Evolutionary conservation across 2,797 vertebrate species (phyloP).

Genomic region (Tokudaia muenninki): DNA sequence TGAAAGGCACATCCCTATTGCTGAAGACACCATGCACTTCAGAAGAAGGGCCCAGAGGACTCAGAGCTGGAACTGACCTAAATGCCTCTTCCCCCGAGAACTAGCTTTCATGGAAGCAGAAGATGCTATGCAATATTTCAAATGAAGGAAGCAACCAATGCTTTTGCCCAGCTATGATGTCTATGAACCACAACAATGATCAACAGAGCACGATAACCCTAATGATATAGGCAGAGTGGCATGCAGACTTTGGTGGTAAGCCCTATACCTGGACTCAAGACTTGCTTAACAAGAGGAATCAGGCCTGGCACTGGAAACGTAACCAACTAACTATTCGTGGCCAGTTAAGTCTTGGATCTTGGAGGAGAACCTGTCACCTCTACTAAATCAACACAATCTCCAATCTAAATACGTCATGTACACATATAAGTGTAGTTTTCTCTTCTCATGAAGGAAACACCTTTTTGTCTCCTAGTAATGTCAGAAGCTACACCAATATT

Average conservation of each 20-base stretch:
- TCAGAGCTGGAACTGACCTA: not conserved
- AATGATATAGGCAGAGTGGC: not conserved
- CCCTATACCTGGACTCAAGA: not conserved
- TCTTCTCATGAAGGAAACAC: not conserved
- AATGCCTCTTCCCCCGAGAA: too few species aligned
- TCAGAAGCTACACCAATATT: not conserved
- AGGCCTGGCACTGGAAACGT: not conserved
- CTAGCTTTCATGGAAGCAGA: not conserved
- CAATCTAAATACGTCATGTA: not conserved
- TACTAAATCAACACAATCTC: not conserved
- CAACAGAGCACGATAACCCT: not conserved
- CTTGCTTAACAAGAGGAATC: not conserved
- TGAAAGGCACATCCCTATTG: not conserved
- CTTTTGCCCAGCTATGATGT: not conserved
- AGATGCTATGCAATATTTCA: not conserved
- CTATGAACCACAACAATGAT: not conserved
- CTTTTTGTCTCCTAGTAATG: not conserved
- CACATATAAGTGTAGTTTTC: not conserved
- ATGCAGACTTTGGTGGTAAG: not conserved
- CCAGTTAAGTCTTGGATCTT: not conserved
- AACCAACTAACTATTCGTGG: not conserved
- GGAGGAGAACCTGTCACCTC: not conserved
- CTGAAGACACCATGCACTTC: not conserved
- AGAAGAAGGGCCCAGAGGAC: not conserved
- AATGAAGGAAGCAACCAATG: not conserved